Conservation (phyloP, 2,888 invertebrate genomes). For the Epistrophella euchroma region DNA sequence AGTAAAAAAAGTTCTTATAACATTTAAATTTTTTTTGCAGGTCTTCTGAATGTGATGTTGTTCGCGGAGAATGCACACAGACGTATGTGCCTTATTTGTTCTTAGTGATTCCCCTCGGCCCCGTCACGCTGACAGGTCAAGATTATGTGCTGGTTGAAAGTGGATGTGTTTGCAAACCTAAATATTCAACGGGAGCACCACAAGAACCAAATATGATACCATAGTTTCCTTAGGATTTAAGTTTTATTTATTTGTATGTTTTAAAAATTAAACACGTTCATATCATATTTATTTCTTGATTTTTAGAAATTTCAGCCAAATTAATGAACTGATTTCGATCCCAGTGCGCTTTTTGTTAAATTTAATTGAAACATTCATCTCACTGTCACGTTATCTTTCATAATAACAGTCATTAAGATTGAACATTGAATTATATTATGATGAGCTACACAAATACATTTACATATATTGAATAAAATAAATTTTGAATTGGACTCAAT, state of each 20-base stretch:
- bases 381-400: slow-evolving; percentile 18
- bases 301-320: slow-evolving; percentile 10
- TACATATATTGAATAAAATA: slow-evolving; percentile 13
- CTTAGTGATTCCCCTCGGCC: slow-evolving; percentile 94
- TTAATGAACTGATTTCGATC: slow-evolving; percentile 50
- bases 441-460: not conserved
- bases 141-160: slow-evolving; percentile 98
- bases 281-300: slow-evolving; percentile 34
- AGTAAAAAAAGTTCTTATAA: not conserved
- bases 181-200: slow-evolving; percentile 83
- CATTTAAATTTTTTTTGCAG: slow-evolving; percentile 84
- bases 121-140: slow-evolving; percentile 95
- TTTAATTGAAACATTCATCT: slow-evolving; percentile 24
- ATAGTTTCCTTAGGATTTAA: slow-evolving; percentile 78
- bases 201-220: slow-evolving; percentile 84
- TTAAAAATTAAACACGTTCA: slow-evolving; percentile 16
- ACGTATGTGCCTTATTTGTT: slow-evolving; percentile 95
- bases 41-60: slow-evolving; percentile 94
- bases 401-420: slow-evolving; percentile 8
- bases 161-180: slow-evolving; percentile 94
- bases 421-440: slow-evolving; percentile 40
- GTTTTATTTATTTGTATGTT: slow-evolving; percentile 44
- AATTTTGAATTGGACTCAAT: slow-evolving; percentile 6
- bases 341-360: slow-evolving; percentile 56
- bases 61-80: slow-evolving; percentile 95